These are phyloP conservation scores for Eupithecia centaureata DNA, from an alignment of 2,888 invertebrate genomes.

Conservation along the genomic window DNA sequence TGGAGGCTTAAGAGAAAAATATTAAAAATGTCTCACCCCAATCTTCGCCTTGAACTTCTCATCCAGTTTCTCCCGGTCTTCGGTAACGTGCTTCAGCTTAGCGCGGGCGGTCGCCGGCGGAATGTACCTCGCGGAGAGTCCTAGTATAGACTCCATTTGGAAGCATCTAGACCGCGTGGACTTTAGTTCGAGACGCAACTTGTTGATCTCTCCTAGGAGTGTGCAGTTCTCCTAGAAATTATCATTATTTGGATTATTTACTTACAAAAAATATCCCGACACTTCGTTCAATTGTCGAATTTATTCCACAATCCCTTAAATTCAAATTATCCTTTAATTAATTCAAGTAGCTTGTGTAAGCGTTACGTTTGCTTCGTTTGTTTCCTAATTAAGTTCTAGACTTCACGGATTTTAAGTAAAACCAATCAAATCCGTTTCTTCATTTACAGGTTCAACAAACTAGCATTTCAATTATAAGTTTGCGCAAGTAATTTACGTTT, in stretches of 20 bases:
- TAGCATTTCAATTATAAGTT: not conserved
- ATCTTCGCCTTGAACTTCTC: conserved; percentile 80
- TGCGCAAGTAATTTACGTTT: not conserved
- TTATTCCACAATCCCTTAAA: too few relatives aligned
- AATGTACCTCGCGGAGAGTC: conserved; percentile 83
- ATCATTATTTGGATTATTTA: not conserved
- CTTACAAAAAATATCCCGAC: not conserved
- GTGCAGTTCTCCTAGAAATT: conserved; percentile 87
- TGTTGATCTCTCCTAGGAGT: conserved; percentile 90
- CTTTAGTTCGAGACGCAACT: conserved; percentile 87
- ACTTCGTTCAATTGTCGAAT: not conserved
- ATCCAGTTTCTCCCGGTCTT: conserved; percentile 85
- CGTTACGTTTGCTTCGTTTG: not conserved
- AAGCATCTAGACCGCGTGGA: conserved; percentile 86
- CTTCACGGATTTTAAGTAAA: conserved; percentile 34
- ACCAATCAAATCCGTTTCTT: conserved; percentile 29
- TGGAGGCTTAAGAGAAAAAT: not conserved
- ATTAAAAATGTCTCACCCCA: conserved; percentile 56
- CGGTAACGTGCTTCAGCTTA: conserved; percentile 85
- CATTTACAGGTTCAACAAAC: conserved; percentile 29
- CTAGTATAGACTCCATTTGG: conserved; percentile 89
- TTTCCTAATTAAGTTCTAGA: conserved; percentile 16
- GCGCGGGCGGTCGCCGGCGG: conserved; percentile 85
- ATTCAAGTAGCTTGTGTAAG: not conserved
- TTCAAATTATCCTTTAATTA: not conserved